Evolutionary conservation across 2,113 vertebrate species (phyloP).

Genomic region (Nycticebus coucang): DNA sequence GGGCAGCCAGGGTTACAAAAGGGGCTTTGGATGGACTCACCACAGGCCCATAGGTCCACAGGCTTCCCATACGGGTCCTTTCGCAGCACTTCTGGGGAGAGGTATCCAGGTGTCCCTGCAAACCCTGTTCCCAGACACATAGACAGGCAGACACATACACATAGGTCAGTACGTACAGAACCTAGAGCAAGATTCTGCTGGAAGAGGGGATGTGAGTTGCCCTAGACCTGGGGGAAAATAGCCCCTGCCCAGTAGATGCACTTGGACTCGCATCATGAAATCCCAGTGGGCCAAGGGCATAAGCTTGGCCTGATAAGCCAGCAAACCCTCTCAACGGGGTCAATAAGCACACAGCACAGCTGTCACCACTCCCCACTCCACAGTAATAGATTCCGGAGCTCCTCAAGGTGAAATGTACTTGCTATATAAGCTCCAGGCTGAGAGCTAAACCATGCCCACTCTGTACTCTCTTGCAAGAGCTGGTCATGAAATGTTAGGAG

Average conservation of each 20-base stretch:
- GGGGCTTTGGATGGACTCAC: conserved; percentile 83
- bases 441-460: background rate
- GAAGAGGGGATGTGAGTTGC: background rate
- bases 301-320: background rate
- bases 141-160: conserved; percentile 70
- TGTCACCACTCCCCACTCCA: background rate
- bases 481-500: too few relatives aligned
- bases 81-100: conserved; percentile 93
- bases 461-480: background rate
- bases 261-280: background rate
- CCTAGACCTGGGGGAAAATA: conserved; percentile 25
- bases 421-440: too few relatives aligned
- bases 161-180: conserved; percentile 61
- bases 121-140: conserved; percentile 85
- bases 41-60: conserved; percentile 97
- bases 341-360: background rate
- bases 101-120: conserved; percentile 89
- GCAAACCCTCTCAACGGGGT: background rate
- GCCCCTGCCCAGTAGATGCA: background rate
- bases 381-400: background rate
- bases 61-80: conserved; percentile 98
- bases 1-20: rapidly evolving
- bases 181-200: conserved; percentile 27
- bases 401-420: background rate
- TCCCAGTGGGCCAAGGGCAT: background rate